Evolutionary conservation across 2,888 invertebrate genomes (phyloP).

Genomic region (Priocnemis perturbator): DNA sequence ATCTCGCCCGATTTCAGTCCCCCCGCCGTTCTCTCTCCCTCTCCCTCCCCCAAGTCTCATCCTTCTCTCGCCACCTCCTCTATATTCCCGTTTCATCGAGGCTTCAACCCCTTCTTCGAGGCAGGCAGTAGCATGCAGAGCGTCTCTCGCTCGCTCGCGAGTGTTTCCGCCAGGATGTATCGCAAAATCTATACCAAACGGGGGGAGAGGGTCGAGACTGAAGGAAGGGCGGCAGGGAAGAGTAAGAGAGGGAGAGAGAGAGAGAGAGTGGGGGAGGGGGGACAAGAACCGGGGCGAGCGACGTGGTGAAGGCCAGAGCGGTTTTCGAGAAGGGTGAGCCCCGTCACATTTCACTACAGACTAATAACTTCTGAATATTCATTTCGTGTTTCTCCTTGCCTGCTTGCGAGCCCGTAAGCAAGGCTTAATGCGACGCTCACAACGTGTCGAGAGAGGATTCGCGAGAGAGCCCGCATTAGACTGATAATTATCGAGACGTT

Average conservation of each 20-base stretch:
- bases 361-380: conserved; percentile 76
- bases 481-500: too few relatives aligned
- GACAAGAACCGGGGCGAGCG: conserved; percentile 51
- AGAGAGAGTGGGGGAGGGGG: conserved; percentile 37
- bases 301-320: conserved; percentile 57
- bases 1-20: conserved; percentile 52
- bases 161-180: conserved; percentile 69
- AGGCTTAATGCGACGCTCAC: conserved; percentile 71
- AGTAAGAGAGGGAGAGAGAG: conserved; percentile 21
- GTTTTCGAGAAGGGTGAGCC: conserved; percentile 72
- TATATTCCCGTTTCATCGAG: conserved; percentile 50
- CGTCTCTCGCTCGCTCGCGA: conserved; percentile 55
- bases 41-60: conserved; percentile 40
- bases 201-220: conserved; percentile 46
- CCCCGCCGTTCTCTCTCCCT: conserved; percentile 38
- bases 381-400: conserved; percentile 75
- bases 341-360: conserved; percentile 75
- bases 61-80: conserved; percentile 26
- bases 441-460: conserved; percentile 40
- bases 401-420: conserved; percentile 69
- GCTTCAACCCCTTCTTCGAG: conserved; percentile 64
- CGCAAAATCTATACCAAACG: conserved; percentile 72
- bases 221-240: conserved; percentile 28
- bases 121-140: conserved; percentile 47
- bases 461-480: not conserved